phyloP scores from a whole-genome alignment of 2,888 invertebrate species.

The Encarsia formosa region DNA sequence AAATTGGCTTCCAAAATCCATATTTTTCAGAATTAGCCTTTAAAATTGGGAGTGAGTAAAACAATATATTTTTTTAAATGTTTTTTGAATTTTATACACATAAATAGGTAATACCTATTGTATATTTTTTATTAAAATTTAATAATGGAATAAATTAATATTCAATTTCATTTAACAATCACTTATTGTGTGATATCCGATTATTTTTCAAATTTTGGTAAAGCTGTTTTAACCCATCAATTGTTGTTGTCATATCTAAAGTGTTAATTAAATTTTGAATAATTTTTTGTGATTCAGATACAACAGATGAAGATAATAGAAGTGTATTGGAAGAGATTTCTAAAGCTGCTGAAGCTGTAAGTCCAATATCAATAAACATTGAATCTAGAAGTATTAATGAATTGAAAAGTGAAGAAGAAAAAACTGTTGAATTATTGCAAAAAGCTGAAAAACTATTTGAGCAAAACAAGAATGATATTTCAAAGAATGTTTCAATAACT shows the following conservation, averaged over 20 bases:
- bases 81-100: too few relatives aligned
- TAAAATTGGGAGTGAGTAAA: too few relatives aligned
- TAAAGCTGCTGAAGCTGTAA: constrained; percentile 44
- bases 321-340: constrained; percentile 48
- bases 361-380: constrained; percentile 40
- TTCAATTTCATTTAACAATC: constrained; percentile 1
- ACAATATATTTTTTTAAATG: too few relatives aligned
- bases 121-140: too few relatives aligned
- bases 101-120: too few relatives aligned
- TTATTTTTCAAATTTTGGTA: background rate
- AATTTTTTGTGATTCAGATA: constrained; percentile 38
- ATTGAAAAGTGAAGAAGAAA: constrained; percentile 41
- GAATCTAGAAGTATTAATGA: constrained; percentile 38
- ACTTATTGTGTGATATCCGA: background rate
- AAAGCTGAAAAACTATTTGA: constrained; percentile 46
- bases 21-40: too few relatives aligned
- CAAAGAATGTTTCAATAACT: constrained; percentile 40
- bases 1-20: too few relatives aligned
- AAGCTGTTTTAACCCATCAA: background rate
- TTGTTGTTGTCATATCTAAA: background rate
- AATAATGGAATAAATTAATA: too few relatives aligned
- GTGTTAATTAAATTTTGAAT: background rate
- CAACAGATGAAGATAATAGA: constrained; percentile 48
- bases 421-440: constrained; percentile 44
- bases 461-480: constrained; percentile 40